phyloP scores from a whole-genome alignment of 2,888 invertebrate species.

The Conistra vaccinii region DNA sequence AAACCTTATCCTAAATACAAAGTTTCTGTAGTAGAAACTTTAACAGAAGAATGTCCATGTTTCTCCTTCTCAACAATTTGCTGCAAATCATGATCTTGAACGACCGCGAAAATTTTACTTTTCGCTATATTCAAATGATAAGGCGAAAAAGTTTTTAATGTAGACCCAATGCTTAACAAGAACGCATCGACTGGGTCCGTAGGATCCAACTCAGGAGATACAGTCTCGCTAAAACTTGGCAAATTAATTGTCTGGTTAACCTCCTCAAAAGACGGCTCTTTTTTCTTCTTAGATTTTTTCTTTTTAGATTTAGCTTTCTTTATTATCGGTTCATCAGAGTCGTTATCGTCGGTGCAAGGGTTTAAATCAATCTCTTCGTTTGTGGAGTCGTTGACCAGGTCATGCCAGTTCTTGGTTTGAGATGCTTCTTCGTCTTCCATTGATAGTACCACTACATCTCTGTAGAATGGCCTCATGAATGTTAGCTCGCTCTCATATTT shows the following conservation, averaged over 20 bases:
- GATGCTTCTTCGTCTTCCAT: constrained; percentile 65
- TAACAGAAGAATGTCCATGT: constrained; percentile 65
- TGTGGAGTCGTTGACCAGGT: constrained; percentile 13
- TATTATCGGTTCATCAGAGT: constrained; percentile 69
- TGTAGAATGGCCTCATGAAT: constrained; percentile 83
- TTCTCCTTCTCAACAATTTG: constrained; percentile 83
- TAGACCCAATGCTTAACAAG: constrained; percentile 84
- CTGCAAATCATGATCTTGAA: constrained; percentile 87
- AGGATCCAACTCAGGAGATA: constrained; percentile 76
- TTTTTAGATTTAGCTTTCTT: constrained; percentile 58
- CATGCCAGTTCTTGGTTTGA: constrained; percentile 51
- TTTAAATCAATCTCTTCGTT: constrained; percentile 1
- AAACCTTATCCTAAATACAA: constrained; percentile 23
- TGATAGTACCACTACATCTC: constrained; percentile 74
- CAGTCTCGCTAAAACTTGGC: constrained; percentile 68
- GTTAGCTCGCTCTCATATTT: constrained; percentile 83
- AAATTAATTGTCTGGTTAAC: constrained; percentile 65
- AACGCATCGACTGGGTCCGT: constrained; percentile 86
- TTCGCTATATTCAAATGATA: constrained; percentile 87
- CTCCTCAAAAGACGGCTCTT: constrained; percentile 48
- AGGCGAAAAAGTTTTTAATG: constrained; percentile 84
- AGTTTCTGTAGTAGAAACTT: constrained; percentile 68
- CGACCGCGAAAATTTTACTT: constrained; percentile 86
- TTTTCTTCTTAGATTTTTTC: constrained; percentile 53
- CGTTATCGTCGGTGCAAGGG: constrained; percentile 70